Conservation (phyloP, 2,888 invertebrate genomes). For the Orchesella flavescens region DNA sequence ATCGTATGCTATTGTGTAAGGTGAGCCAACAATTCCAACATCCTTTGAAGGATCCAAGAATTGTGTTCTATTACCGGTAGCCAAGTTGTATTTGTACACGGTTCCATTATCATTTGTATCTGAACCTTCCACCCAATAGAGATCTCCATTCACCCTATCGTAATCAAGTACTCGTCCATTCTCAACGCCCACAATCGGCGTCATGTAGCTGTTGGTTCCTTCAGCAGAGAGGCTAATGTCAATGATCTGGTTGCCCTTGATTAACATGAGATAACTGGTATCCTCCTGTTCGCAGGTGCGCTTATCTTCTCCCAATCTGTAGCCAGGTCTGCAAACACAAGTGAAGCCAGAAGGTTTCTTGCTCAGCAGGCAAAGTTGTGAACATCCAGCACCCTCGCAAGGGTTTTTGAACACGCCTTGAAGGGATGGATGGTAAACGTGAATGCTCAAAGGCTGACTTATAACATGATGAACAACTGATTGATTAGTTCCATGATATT, state of each 20-base stretch:
- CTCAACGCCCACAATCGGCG: conserved; percentile 90
- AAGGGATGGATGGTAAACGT: conserved; percentile 94
- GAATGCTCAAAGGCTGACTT: conserved; percentile 94
- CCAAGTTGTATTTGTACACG: conserved; percentile 87
- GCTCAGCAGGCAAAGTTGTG: conserved; percentile 89
- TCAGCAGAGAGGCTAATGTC: conserved; percentile 86
- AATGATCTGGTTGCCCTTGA: conserved; percentile 91
- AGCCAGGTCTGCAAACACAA: conserved; percentile 95
- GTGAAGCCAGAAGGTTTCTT: conserved; percentile 79
- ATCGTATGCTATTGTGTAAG: conserved; percentile 93
- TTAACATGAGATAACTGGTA: conserved; percentile 89
- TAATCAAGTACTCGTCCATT: conserved; percentile 93
- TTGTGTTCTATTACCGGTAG: conserved; percentile 87
- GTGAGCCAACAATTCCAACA: conserved; percentile 91
- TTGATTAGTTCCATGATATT: conserved; percentile 92
- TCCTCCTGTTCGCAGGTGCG: conserved; percentile 89
- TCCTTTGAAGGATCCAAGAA: conserved; percentile 82
- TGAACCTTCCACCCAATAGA: conserved; percentile 91
- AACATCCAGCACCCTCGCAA: conserved; percentile 84
- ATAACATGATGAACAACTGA: conserved; percentile 95
- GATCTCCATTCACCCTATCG: conserved; percentile 86
- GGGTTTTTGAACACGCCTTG: conserved; percentile 88
- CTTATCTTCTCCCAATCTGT: conserved; percentile 77
- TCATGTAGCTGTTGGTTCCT: conserved; percentile 82
- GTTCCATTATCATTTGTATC: conserved; percentile 84